A percentile compares a stretch with the other conserved stretches of the same genome.
phyloP scores from a whole-genome alignment of 2,113 vertebrate species.

The Carassius carassius region DNA sequence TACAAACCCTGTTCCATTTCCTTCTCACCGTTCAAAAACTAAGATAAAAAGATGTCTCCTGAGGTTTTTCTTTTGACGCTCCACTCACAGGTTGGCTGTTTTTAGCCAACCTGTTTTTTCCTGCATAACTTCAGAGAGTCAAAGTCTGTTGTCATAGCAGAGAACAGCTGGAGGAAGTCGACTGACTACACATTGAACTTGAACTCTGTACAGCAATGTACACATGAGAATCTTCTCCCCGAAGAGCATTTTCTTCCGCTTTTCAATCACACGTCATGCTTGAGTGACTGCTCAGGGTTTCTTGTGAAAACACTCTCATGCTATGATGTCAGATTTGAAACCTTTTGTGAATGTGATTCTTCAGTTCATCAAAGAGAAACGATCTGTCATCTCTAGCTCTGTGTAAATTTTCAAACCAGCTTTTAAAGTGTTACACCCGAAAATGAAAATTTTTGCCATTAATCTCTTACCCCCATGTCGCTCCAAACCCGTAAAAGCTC shows the following conservation, averaged over 20 bases:
- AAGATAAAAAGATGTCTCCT: not conserved
- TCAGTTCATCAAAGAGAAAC: not conserved
- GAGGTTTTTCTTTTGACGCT: not conserved
- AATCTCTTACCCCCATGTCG: too few relatives aligned
- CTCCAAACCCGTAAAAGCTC: too few relatives aligned
- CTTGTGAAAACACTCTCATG: not conserved
- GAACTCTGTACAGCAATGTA: not conserved
- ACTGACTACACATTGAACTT: not conserved
- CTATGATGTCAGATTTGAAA: not conserved
- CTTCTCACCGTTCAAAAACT: not conserved
- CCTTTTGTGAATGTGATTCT: not conserved
- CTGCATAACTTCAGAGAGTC: conserved; percentile 22
- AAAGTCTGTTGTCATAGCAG: conserved; percentile 51
- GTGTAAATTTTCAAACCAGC: not conserved
- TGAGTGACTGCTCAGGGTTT: not conserved
- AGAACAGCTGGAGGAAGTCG: conserved; percentile 35
- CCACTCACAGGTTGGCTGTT: conserved; percentile 47
- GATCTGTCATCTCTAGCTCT: not conserved
- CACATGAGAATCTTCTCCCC: not conserved
- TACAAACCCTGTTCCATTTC: not conserved
- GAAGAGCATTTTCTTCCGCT: not conserved
- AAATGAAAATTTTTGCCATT: too few relatives aligned
- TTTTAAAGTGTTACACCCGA: not conserved
- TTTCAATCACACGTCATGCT: not conserved
- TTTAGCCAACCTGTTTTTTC: conserved; percentile 59